A percentile compares a stretch with the other conserved stretches of the same genome.
These are phyloP conservation scores for Aulostomus chinensis DNA, from an alignment of 2,797 vertebrate species.

Conservation along the genomic window DNA sequence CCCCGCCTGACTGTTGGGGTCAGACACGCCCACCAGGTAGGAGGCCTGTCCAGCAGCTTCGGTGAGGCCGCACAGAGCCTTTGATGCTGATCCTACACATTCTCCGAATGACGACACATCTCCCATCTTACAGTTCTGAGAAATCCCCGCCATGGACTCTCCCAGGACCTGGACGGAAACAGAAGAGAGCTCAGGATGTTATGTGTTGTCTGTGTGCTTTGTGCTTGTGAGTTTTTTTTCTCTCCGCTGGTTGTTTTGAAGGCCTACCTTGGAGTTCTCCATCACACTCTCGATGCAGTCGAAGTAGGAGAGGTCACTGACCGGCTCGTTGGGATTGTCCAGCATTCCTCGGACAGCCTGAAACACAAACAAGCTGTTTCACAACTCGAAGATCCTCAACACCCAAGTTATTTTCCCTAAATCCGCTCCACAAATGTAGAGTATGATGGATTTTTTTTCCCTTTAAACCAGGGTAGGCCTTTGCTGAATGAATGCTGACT, in stretches of 20 bases:
- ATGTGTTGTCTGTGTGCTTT: not conserved
- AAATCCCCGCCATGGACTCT: constrained; percentile 98
- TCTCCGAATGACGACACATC: constrained; percentile 92
- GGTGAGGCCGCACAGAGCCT: constrained; percentile 95
- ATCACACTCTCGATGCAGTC: constrained; percentile 99
- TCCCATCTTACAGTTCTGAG: constrained; percentile 96
- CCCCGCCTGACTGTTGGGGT: constrained; percentile 97
- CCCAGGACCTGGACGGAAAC: constrained; percentile 87
- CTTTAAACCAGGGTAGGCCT: too few species aligned
- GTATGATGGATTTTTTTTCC: not conserved
- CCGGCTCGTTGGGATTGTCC: constrained; percentile 94
- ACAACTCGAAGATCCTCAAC: not conserved
- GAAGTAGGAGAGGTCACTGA: constrained; percentile 97
- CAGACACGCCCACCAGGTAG: constrained; percentile 79
- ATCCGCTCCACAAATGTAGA: too few species aligned
- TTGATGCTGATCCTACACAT: constrained; percentile 93
- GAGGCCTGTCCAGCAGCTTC: constrained; percentile 92
- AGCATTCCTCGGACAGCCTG: constrained; percentile 96
- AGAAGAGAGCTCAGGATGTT: constrained; percentile 3
- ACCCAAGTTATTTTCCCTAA: not conserved
- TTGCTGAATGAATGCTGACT: not conserved
- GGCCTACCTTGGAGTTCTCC: constrained; percentile 97
- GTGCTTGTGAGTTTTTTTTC: not conserved
- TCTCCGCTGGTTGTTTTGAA: not conserved
- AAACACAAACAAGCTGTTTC: not conserved